Evolutionary conservation across 2,797 vertebrate species (phyloP), one percentile per base, ranked within the genome.

Genomic region (Hephaestus fuliginosus): DNA sequence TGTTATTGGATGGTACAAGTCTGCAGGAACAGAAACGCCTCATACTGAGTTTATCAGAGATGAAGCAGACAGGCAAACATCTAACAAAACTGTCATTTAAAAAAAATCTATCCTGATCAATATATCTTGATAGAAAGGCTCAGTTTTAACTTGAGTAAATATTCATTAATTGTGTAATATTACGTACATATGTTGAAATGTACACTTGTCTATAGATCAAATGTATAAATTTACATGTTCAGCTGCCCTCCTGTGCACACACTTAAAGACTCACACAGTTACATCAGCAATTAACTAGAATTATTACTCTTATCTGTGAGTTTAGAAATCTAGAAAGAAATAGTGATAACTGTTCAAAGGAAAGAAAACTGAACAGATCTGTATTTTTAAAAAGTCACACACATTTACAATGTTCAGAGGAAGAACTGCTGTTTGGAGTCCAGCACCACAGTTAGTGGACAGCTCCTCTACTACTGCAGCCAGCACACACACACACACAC

Each of bases 391-490:
- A 18, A 48, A 48, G 18, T 48, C 20, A 9, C 36, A 43, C 10
- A n/a, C 46, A 41, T 33, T 14, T 12, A 18, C 11, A 28, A 25
- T 25, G 25, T 25, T 25, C 46, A n/a, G 52, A 5, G 36, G 30
- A 68, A 65, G 28, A n/a, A 12, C 15, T 33, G 14, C 22, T 44
- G 49, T 28, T 7, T 0, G 20, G 4, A 6, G 71, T 89, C 91
- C 90, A 92, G 89, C 77, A 92, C 91, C 75, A 60, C 22, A 1
- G 10, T 0, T 2, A 39, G 39, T 83, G 89, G 81, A 91, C 74
- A 91, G 91, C 86, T 89, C 89, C 86, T 72, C 17, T 39, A 36
- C 0, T 5, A 25, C 18, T 58, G 8, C 18, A 66, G 52, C 18
- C 41, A 44, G 22, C 5, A 57, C 41, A 52, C 55, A 58, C 25